Base-by-base conservation (phyloP, 2,113 vertebrate species). In the Spermophilus dauricus region DNA sequence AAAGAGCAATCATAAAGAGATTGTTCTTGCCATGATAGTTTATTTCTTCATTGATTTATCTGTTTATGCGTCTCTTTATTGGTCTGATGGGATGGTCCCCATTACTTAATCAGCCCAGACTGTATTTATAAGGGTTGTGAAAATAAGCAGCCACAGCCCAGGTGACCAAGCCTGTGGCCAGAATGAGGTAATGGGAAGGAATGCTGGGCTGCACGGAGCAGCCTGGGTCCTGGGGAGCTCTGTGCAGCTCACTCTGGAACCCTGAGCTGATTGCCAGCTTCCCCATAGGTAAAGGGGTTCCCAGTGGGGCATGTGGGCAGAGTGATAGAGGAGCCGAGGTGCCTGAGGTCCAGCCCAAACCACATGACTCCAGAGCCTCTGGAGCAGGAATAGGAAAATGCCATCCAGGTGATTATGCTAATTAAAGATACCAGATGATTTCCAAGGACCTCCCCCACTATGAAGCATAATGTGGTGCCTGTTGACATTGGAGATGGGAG, bases 11-110 rank as follows among this genome's bases (percentile, higher is more conserved):
- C 45, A 37, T 70, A 85, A 51, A 90, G 87, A 89, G 67, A 42
- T 28, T 8, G 22, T 70, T 34, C 34, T 39, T 42, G 56, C 3
- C 96, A 45, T 51, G 53, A 2, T 0, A 1, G n/a, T 84, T 94
- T 94, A 76, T 70, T 53, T 96, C 90, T 80, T 77, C 20, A 24
- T 6, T 53, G 88, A 69, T 58, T 85, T 86, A 93, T 96, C 96
- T 91, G 78, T 56, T 77, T 95, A 83, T 56, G 42, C n/a, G 8
- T 90, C 88, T 85, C 76, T 94, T 89, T 65, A 87, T 70, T 76
- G 69, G 61, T 56, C 95, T 63, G 73, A 69, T 58, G 22, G 67
- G 26, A 87, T 56, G 78, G 78, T n/a, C 83, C 56, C 80, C 28
- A 1, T 10, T n/a, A 76, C 80, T 72, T 58, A 22, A 13, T 16